Conservation (phyloP, 2,888 invertebrate species). For the Pseudeuparius sepicola region DNA sequence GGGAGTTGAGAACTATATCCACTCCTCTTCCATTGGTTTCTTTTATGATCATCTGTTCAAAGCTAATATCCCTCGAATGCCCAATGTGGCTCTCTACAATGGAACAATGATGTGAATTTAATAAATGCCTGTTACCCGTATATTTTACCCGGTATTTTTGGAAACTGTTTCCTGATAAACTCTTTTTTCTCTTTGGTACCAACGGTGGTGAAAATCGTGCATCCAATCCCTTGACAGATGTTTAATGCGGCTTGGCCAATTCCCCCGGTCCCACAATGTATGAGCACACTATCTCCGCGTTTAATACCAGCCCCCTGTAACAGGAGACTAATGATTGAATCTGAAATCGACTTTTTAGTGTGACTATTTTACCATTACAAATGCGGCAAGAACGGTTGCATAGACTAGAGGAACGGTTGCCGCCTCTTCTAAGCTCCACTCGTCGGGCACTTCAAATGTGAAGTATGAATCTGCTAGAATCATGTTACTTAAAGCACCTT, state of each 20-base stretch:
- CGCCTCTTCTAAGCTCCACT: constrained; percentile 65
- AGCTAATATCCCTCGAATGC: constrained; percentile 72
- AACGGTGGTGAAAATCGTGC: constrained; percentile 60
- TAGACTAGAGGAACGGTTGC: constrained; percentile 71
- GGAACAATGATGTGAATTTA: constrained; percentile 10
- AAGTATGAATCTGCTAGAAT: constrained; percentile 46
- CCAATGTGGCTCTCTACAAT: constrained; percentile 24
- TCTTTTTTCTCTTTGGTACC: constrained; percentile 53
- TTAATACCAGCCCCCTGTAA: constrained; percentile 27
- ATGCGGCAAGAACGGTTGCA: constrained; percentile 41
- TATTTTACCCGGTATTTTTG: constrained; percentile 31
- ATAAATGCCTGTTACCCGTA: not conserved
- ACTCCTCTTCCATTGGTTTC: constrained; percentile 82
- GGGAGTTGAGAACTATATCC: constrained; percentile 82
- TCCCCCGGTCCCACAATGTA: constrained; percentile 54
- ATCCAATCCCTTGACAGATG: constrained; percentile 50
- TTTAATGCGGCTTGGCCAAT: constrained; percentile 68
- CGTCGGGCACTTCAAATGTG: constrained; percentile 57
- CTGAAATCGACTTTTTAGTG: constrained; percentile 13
- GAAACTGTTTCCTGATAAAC: constrained; percentile 46
- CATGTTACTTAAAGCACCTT: constrained; percentile 50
- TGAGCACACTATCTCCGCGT: constrained; percentile 34
- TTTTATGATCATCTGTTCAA: constrained; percentile 73
- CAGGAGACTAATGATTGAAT: not conserved
- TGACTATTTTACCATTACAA: constrained; percentile 31